Base-by-base conservation (phyloP, 1,140 invertebrate genomes). In the Paraescarpia echinospica region DNA sequence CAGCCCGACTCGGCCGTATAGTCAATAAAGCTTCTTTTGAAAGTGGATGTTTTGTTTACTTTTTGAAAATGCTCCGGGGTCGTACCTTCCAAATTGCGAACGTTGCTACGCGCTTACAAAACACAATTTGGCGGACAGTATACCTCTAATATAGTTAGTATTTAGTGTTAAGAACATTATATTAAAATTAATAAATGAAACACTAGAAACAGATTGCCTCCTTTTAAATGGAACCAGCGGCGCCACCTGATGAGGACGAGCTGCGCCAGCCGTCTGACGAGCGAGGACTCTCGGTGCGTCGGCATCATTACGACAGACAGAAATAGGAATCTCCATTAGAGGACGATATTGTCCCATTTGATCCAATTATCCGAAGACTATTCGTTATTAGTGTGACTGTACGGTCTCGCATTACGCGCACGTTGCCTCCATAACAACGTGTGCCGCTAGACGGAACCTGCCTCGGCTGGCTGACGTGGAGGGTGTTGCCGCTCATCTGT, bases 241-340 rank as follows among this genome's bases (percentile, higher is more conserved):
- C 59, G 59, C 59, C 4, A 77, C 59, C 59, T 77, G 22, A 18
- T 18, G 27, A 27, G 59, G 8, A 31, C 27, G 59, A 31, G 22
- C 27, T 27, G 93, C 33, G 41, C 34, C n/a, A 18, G 41, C 48
- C 59, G 59, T 77, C 59, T 77, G 59, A 2, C 59, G 59, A 77
- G 59, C 18, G 22, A 77, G 59, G 22, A 31, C 59, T 77, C 59
- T 31, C 27, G 59, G 59, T 77, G 59, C 59, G 4, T 18, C 22
- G 59, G 22, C 59, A 18, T 77, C 59, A 5, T 22, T 77, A 31
- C 27, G 59, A 9, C 18, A 77, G 59, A 77, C 59, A 77, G 59
- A 77, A 77, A 77, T 77, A 77, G 59, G 59, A 77, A 27, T 77
- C 59, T 77, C 59, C 59, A 77, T 77, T 77, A 77, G 59, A 77